Percentiles rank a stretch among this genome's conserved stretches.
Evolutionary conservation across 1,140 invertebrate species (phyloP).

Genomic region (Planococcus citri): DNA sequence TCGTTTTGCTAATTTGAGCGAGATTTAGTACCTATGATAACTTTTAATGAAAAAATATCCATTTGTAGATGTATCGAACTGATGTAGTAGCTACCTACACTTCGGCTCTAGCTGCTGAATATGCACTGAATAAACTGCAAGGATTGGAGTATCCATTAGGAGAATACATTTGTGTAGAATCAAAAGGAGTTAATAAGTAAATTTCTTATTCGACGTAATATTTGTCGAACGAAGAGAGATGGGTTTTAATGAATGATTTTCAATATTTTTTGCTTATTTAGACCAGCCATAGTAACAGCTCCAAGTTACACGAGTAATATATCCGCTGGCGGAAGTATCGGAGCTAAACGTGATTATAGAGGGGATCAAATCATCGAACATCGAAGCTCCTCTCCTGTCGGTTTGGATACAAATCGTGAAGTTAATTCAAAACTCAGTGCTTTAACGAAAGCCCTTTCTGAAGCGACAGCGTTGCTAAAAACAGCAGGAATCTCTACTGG

Average conservation of each 20-base stretch:
- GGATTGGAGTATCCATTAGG: slow-evolving; percentile 79
- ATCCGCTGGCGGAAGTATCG: neutral
- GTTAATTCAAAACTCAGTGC: slow-evolving; percentile 28
- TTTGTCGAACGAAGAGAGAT: no score
- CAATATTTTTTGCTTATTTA: no score
- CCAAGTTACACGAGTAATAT: neutral
- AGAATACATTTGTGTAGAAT: slow-evolving; percentile 46
- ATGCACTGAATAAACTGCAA: slow-evolving; percentile 69
- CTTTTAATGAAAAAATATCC: no score
- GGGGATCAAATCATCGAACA: neutral
- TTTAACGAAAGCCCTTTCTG: slow-evolving; percentile 55
- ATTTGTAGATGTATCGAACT: neutral
- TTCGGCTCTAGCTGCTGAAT: slow-evolving; percentile 58
- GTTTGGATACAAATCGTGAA: neutral
- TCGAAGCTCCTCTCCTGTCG: neutral
- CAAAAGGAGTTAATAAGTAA: slow-evolving; percentile 9
- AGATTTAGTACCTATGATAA: no score
- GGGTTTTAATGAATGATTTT: no score
- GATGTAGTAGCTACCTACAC: slow-evolving; percentile 48
- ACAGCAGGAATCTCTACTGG: slow-evolving; percentile 38
- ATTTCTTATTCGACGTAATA: neutral
- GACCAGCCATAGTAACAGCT: neutral
- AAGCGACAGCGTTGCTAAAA: slow-evolving; percentile 55
- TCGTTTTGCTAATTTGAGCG: no score
- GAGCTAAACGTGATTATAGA: neutral